Percentiles rank a stretch among this genome's conserved stretches.
Evolutionary conservation across 1,140 invertebrate species (phyloP).

Genomic region (Saccostrea echinata): DNA sequence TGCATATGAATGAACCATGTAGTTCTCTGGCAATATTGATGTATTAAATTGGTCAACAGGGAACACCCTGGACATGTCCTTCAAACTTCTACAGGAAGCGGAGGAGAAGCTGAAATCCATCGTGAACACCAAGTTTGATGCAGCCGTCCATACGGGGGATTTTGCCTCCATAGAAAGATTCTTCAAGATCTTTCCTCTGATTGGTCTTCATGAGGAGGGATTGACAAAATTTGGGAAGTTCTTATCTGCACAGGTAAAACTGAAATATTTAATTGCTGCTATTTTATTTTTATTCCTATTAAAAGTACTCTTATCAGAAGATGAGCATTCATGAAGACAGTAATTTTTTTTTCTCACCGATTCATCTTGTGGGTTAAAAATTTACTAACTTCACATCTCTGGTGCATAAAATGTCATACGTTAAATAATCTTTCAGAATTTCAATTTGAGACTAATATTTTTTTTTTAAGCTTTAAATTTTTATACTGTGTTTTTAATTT

Average conservation of each 20-base stretch:
- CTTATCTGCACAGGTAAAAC: conserved; percentile 84
- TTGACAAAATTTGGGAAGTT: conserved; percentile 95
- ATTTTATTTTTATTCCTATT: too few relatives aligned
- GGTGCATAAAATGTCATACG: too few relatives aligned
- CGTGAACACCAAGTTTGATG: conserved; percentile 92
- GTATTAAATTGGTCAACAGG: conserved; percentile 78
- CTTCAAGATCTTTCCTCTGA: conserved; percentile 98
- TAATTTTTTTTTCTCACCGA: too few relatives aligned
- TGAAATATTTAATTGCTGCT: neutral
- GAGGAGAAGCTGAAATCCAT: conserved; percentile 88
- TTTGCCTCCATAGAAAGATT: conserved; percentile 94
- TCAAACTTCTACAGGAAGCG: conserved; percentile 91
- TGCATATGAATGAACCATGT: too few relatives aligned
- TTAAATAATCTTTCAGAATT: too few relatives aligned
- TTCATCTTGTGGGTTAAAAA: too few relatives aligned
- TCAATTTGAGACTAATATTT: too few relatives aligned
- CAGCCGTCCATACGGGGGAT: conserved; percentile 94
- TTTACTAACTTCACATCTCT: too few relatives aligned
- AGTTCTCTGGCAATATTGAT: neutral
- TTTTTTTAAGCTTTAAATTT: neutral
- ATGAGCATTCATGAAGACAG: too few relatives aligned
- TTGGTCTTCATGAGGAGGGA: conserved; percentile 95
- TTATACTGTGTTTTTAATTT: conserved; percentile 8
- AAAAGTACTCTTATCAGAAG: too few relatives aligned
- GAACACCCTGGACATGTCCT: conserved; percentile 87